phyloP scores from a whole-genome alignment of 2,113 vertebrate species.

The Pachypanchax playfairii region DNA sequence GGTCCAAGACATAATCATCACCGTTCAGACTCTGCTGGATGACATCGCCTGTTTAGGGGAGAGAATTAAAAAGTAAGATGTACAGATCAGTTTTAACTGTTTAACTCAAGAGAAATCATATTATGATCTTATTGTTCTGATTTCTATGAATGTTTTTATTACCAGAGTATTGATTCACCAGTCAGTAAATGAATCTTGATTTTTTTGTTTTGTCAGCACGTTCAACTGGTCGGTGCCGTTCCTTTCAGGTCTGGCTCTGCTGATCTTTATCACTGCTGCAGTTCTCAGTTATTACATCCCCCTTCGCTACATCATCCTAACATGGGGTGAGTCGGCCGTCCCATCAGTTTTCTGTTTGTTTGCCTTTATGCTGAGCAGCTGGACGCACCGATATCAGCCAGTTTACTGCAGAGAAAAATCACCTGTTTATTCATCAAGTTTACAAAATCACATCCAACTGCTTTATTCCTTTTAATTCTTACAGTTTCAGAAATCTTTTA shows the following conservation, averaged over 20 bases:
- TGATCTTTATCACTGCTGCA: constrained; percentile 81
- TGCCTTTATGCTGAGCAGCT: background rate
- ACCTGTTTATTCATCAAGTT: background rate
- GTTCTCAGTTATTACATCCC: constrained; percentile 87
- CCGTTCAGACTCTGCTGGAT: constrained; percentile 90
- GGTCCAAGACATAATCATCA: constrained; percentile 94
- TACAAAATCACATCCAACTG: no score
- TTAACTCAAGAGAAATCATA: no score
- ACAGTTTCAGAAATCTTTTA: background rate
- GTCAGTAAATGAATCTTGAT: constrained; percentile 10
- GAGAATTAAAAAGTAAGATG: constrained; percentile 93
- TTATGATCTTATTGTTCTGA: no score
- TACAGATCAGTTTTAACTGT: background rate
- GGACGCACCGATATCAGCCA: no score
- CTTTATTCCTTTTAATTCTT: background rate
- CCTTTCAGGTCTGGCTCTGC: constrained; percentile 88
- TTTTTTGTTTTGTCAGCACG: constrained; percentile 80
- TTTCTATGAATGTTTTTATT: background rate
- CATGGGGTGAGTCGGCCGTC: constrained; percentile 89
- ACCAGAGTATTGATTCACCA: background rate
- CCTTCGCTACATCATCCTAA: constrained; percentile 89
- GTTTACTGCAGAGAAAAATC: background rate
- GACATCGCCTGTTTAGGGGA: constrained; percentile 90
- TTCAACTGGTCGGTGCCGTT: constrained; percentile 99
- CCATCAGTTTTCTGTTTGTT: background rate